Evolutionary conservation across 2,113 vertebrate species (phyloP).

Genomic region (Chaetodon trifascialis): DNA sequence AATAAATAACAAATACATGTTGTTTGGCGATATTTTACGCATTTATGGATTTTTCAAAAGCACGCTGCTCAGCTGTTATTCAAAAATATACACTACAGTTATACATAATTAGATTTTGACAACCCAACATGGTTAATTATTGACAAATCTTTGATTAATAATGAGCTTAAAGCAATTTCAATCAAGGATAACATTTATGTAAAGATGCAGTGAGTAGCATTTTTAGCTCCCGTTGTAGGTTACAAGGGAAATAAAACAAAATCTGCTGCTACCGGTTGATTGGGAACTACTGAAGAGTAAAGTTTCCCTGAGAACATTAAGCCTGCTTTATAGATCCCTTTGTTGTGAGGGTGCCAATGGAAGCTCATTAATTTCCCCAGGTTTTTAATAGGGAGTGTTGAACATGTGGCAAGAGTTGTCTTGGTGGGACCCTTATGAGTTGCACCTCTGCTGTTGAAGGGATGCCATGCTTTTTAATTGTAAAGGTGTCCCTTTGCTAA

Average conservation of each 20-base stretch:
- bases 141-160: slow-evolving; percentile 65
- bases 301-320: slow-evolving; percentile 82
- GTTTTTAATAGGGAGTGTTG: slow-evolving; percentile 82
- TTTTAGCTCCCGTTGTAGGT: slow-evolving; percentile 74
- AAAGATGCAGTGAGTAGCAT: slow-evolving; percentile 71
- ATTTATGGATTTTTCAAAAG: slow-evolving; percentile 63
- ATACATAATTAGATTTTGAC: slow-evolving; percentile 63
- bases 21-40: slow-evolving; percentile 38
- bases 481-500: slow-evolving; percentile 77
- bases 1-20: slow-evolving; percentile 37
- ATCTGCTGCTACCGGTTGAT: slow-evolving; percentile 83
- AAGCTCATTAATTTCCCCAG: slow-evolving; percentile 86
- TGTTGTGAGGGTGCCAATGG: slow-evolving; percentile 84
- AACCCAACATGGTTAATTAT: slow-evolving; percentile 69
- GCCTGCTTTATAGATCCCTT: slow-evolving; percentile 84
- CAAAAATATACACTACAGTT: slow-evolving; percentile 46
- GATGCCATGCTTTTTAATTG: slow-evolving; percentile 81
- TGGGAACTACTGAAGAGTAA: slow-evolving; percentile 84
- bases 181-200: slow-evolving; percentile 73
- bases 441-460: slow-evolving; percentile 81
- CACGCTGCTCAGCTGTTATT: slow-evolving; percentile 41
- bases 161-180: slow-evolving; percentile 62
- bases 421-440: slow-evolving; percentile 80
- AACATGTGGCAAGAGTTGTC: slow-evolving; percentile 84
- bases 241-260: slow-evolving; percentile 82